Evolutionary conservation across 2,797 vertebrate genomes (phyloP).

Genomic region (Sebastes minor): DNA sequence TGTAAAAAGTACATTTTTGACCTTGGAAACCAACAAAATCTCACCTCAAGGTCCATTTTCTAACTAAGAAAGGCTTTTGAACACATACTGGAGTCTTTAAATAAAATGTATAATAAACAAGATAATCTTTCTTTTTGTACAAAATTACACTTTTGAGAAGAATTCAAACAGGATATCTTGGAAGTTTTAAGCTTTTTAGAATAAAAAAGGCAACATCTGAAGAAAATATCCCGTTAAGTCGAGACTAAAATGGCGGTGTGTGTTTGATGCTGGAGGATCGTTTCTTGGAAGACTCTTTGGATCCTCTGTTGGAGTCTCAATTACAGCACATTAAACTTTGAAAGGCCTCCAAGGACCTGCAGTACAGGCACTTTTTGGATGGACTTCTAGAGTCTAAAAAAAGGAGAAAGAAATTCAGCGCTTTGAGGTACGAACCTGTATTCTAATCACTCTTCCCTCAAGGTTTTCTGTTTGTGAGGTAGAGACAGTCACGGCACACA

Average conservation of each 20-base stretch:
- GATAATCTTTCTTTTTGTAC: not conserved
- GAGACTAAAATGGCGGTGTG: not conserved
- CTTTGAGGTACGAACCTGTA: slow-evolving; percentile 68
- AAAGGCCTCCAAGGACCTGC: slow-evolving; percentile 59
- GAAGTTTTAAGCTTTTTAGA: not conserved
- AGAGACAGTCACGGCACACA: slow-evolving; percentile 67
- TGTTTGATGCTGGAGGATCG: slow-evolving; percentile 33
- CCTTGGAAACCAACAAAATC: not conserved
- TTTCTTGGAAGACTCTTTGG: slow-evolving; percentile 51
- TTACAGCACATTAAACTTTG: slow-evolving; percentile 64
- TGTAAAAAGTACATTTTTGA: not conserved
- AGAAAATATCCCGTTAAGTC: slow-evolving; percentile 14
- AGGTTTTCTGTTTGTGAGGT: slow-evolving; percentile 70
- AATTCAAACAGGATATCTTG: not conserved
- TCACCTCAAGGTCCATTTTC: not conserved
- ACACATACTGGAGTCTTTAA: not conserved
- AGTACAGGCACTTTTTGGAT: slow-evolving; percentile 53
- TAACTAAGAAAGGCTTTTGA: not conserved
- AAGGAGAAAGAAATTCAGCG: slow-evolving; percentile 21
- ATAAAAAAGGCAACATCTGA: slow-evolving; percentile 4
- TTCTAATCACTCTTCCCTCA: slow-evolving; percentile 56
- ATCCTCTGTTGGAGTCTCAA: slow-evolving; percentile 43
- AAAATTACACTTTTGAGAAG: not conserved
- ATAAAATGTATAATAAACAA: not conserved
- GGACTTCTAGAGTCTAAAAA: slow-evolving; percentile 52